Evolutionary conservation across 2,797 vertebrate species (phyloP).

Genomic region (Oryzias sinensis): DNA sequence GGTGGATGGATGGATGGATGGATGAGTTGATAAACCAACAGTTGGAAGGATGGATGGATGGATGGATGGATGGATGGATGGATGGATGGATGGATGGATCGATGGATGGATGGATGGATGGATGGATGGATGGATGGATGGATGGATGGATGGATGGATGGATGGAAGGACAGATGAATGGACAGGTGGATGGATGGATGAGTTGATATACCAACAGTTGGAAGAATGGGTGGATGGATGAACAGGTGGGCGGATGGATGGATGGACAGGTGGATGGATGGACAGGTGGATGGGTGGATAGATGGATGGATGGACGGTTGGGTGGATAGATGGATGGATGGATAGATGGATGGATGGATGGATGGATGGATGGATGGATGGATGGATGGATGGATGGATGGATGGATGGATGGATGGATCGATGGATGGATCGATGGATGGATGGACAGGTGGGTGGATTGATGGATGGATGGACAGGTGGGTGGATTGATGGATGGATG

Average conservation of each 20-base stretch:
- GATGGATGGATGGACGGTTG: background rate
- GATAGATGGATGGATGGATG: background rate
- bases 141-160: background rate
- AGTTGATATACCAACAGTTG: too few species aligned
- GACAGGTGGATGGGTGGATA: background rate
- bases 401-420: background rate
- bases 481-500: background rate
- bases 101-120: background rate
- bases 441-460: background rate
- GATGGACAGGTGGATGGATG: background rate
- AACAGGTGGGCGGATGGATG: background rate
- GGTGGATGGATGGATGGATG: background rate
- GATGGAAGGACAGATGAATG: rapidly evolving
- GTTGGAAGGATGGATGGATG: background rate
- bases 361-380: background rate
- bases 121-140: background rate
- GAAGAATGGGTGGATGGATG: background rate
- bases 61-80: background rate
- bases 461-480: background rate
- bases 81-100: background rate
- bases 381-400: background rate
- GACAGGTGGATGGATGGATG: background rate
- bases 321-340: background rate
- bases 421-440: background rate
- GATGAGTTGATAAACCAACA: too few species aligned